Evolutionary conservation across 2,888 invertebrate genomes (phyloP).

Genomic region (Calephelis perditalis): DNA sequence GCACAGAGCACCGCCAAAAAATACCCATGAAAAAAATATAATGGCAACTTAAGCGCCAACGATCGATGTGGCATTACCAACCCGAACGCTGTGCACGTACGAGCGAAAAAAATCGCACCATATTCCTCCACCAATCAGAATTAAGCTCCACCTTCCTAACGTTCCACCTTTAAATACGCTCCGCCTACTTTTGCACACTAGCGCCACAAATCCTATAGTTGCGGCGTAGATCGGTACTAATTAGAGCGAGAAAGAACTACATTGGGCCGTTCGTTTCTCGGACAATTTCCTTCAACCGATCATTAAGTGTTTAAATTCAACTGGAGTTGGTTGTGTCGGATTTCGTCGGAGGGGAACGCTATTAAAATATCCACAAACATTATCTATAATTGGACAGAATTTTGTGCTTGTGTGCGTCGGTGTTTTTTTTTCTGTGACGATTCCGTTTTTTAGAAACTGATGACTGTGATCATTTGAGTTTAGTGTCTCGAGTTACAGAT

Average conservation of each 20-base stretch:
- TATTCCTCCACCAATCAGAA: slow-evolving; percentile 48
- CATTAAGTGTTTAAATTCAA: slow-evolving; percentile 78
- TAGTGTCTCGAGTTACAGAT: slow-evolving; percentile 59
- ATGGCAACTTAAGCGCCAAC: slow-evolving; percentile 67
- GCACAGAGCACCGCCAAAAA: slow-evolving; percentile 70
- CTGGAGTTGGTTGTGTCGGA: slow-evolving; percentile 77
- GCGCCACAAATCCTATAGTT: slow-evolving; percentile 62
- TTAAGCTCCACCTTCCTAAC: slow-evolving; percentile 42
- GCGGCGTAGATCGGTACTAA: slow-evolving; percentile 58
- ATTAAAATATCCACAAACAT: slow-evolving; percentile 78
- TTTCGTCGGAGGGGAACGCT: slow-evolving; percentile 75
- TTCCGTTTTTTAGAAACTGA: slow-evolving; percentile 68
- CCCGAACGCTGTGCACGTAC: slow-evolving; percentile 63
- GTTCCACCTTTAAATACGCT: slow-evolving; percentile 48
- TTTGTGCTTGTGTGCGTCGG: slow-evolving; percentile 72
- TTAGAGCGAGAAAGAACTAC: slow-evolving; percentile 58
- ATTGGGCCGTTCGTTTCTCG: slow-evolving; percentile 72
- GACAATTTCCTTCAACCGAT: slow-evolving; percentile 77
- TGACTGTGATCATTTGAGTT: slow-evolving; percentile 70
- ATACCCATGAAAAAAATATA: slow-evolving; percentile 76
- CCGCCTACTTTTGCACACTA: slow-evolving; percentile 47
- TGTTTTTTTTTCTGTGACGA: slow-evolving; percentile 63
- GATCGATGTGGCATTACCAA: slow-evolving; percentile 71
- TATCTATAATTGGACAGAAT: slow-evolving; percentile 77
- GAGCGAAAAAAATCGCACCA: slow-evolving; percentile 65